Evolutionary conservation across 2,888 invertebrate species (phyloP).

Genomic region (Brenthis hecate): DNA sequence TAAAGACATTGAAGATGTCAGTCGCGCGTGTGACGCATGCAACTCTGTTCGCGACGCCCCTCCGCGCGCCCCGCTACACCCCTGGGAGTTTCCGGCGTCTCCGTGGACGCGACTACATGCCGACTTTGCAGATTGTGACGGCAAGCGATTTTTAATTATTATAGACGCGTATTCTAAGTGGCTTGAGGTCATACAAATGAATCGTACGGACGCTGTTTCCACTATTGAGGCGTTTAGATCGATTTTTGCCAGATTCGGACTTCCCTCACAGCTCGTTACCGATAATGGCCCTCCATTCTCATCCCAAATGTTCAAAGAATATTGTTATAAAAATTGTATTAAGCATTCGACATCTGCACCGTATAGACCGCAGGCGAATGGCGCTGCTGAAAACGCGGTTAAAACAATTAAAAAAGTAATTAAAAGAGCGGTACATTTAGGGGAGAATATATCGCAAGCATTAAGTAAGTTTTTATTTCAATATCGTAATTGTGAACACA

Average conservation of each 20-base stretch:
- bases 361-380: constrained; percentile 35
- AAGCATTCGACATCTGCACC: constrained; percentile 16
- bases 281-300: too few species aligned
- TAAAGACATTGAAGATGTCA: background rate
- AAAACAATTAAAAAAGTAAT: constrained; percentile 15
- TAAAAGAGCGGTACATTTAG: too few species aligned
- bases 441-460: too few species aligned
- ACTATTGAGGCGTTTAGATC: background rate
- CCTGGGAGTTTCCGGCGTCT: too few species aligned
- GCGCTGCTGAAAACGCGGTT: constrained; percentile 36
- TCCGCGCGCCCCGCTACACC: too few species aligned
- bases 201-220: constrained; percentile 16
- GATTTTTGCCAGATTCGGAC: too few species aligned
- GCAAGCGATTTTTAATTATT: constrained; percentile 38
- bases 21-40: background rate
- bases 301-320: too few species aligned
- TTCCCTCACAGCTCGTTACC: too few species aligned
- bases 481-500: too few species aligned
- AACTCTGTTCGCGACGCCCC: background rate
- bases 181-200: constrained; percentile 39
- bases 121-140: background rate
- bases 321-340: too few species aligned
- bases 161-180: constrained; percentile 43
- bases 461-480: too few species aligned
- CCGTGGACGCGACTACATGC: background rate